Evolutionary conservation across 1,140 invertebrate species (phyloP), one percentile per base, ranked within the genome.

Genomic region (Drosophila prosaltans): DNA sequence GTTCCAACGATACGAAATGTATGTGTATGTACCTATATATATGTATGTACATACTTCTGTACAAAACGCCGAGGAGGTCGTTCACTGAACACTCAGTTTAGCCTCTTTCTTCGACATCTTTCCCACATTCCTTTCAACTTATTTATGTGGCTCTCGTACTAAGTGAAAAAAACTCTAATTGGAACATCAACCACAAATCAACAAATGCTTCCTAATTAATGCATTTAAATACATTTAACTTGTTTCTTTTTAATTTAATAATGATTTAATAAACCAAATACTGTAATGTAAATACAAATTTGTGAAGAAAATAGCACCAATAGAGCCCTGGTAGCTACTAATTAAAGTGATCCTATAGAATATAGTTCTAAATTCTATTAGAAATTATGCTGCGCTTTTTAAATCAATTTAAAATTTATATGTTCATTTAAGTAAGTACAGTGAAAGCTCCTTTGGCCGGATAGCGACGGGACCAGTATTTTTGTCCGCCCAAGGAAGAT

Each of bases 51-150:
- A 67, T 65, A 67, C n/a, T 28, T 65, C 51, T 43, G 48, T 55
- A 39, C 63, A 32, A 72, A 66, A 72, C 78, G 61, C 70, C 40
- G 81, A 26, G 81, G 83, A 86, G 83, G 80, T 86, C 83, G 80
- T 86, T 88, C 76, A 83, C 84, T 73, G 72, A 41, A 54, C 64
- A 48, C 57, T 24, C 32, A 36, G 32, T 51, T 51, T 51, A 2
- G 21, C 45, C 16, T 39, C 32, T 95, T 74, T 59, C 57, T 24
- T 59, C 32, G 45, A 51, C 45, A 21, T 59, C 57, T 39, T 36
- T 21, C 32, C 57, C 57, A 32, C 57, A 59, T 59, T 39, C 57
- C 36, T 32, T 5, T 40, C 10, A 5, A 40, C 21, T 32, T 63
- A 30, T 26, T 55, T 64, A 28, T n/a, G 45, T 40, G 9, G 8